Conservation (phyloP, 2,888 invertebrate genomes). For the Archaeoteleia sp. region DNA sequence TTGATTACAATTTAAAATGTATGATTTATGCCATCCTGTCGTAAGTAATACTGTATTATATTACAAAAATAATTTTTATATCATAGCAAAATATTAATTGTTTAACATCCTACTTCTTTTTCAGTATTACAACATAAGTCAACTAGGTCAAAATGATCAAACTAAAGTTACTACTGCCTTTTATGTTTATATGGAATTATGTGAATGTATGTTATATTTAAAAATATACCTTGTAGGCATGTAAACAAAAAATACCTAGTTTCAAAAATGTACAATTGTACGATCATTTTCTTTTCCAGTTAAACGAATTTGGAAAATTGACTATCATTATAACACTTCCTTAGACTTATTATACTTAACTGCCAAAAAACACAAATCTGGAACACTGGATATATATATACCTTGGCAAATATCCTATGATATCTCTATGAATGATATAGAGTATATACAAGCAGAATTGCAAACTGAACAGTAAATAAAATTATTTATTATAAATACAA, state of each 20-base stretch:
- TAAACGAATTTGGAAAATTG: slow-evolving; percentile 75
- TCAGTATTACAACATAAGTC: slow-evolving; percentile 74
- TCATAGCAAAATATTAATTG: slow-evolving; percentile 13
- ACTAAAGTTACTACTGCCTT: slow-evolving; percentile 75
- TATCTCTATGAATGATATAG: slow-evolving; percentile 72
- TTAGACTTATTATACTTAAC: slow-evolving; percentile 74
- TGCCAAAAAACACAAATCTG: slow-evolving; percentile 71
- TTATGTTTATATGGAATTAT: slow-evolving; percentile 77
- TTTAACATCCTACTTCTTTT: too few relatives aligned
- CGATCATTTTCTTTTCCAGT: slow-evolving; percentile 65
- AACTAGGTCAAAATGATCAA: slow-evolving; percentile 74
- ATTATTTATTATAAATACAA: slow-evolving; percentile 2
- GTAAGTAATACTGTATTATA: slow-evolving; percentile 59
- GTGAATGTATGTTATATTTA: slow-evolving; percentile 74
- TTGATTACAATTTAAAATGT: slow-evolving; percentile 63
- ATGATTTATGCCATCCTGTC: slow-evolving; percentile 67
- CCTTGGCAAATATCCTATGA: slow-evolving; percentile 72
- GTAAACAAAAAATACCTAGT: too few relatives aligned
- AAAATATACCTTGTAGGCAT: too few relatives aligned
- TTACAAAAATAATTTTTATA: slow-evolving; percentile 8
- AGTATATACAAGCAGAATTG: slow-evolving; percentile 73
- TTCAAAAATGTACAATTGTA: too few relatives aligned
- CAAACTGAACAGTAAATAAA: slow-evolving; percentile 61
- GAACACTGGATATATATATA: slow-evolving; percentile 71
- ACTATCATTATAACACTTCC: slow-evolving; percentile 72